Base-by-base conservation (phyloP, 2,797 vertebrate species). In the Malurus leucopterus region DNA sequence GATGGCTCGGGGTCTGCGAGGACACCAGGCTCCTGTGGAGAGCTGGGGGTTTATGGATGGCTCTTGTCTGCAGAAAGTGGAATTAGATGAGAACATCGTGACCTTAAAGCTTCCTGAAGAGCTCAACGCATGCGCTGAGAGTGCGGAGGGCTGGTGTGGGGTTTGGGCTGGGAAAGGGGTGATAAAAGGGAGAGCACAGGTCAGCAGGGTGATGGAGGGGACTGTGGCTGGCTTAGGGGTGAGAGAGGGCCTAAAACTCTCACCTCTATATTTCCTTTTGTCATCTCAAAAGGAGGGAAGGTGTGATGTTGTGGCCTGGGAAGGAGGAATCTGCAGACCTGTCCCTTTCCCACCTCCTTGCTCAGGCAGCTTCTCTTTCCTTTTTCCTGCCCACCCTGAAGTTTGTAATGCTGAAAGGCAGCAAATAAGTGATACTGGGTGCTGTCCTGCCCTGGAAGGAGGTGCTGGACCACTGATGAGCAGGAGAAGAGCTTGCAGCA, bases 81-180 rank as follows among this genome's bases (percentile, higher is more conserved):
- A 41, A 29, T 69, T 58, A 22, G 72, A 51, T 47, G 82, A 73
- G 89, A 63, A 53, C 61, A 15, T 8, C 2, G 64, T 38, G 89
- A 61, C 84, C 82, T 79, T 57, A 13, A 46, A 69, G 82, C 82
- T 82, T 75, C 55, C 78, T 29, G 41, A 75, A 27, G 5, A 38
- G 44, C 71, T 47, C 8, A 6, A 1, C 0, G 11, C 15, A 0
- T 9, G 44, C 0, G 1, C 61, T 13, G 64, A 24, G 13, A 15
- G 23, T 0, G 27, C 18, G 81, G 58, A 74, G 55, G 26, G 41
- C 11, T 71, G 2, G 0, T 3, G 54, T n/a, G 0, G 1, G 22
- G 19, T 46, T 79, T 54, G 64, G 11, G 2, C 5, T 0, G 2
- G 43, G 72, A 20, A 27, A 61, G 62, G 40, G 59, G 15, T 7